A percentile compares a stretch with the other conserved stretches of the same genome.
These are phyloP conservation scores for Acrocyrtus sp. DNA, from an alignment of 2,888 invertebrate genomes.

Conservation along the genomic window DNA sequence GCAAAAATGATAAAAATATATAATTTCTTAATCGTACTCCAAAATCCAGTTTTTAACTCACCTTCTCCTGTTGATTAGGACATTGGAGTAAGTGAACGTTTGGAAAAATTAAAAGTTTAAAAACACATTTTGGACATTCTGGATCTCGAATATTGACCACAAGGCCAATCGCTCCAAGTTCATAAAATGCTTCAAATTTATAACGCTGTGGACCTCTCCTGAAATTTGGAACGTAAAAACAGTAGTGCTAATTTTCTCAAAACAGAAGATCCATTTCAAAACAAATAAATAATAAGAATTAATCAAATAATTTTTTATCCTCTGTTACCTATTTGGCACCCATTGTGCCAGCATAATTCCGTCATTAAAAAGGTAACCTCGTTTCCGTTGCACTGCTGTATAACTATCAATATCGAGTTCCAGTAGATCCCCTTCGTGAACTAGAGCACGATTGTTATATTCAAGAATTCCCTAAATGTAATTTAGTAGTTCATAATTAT, in stretches of 20 bases:
- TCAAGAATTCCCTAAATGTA: slow-evolving; percentile 79
- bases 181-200: slow-evolving; percentile 84
- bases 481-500: background rate
- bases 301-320: background rate
- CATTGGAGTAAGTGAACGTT: slow-evolving; percentile 63
- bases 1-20: background rate
- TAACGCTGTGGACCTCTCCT: slow-evolving; percentile 82
- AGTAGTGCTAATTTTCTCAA: background rate
- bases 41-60: slow-evolving; percentile 14
- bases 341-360: slow-evolving; percentile 88
- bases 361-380: slow-evolving; percentile 93
- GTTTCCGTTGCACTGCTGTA: slow-evolving; percentile 85
- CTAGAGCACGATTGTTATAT: slow-evolving; percentile 77
- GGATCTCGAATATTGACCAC: slow-evolving; percentile 93
- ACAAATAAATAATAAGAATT: background rate
- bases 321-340: slow-evolving; percentile 72
- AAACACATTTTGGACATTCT: slow-evolving; percentile 89
- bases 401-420: slow-evolving; percentile 91
- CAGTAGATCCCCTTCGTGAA: slow-evolving; percentile 92
- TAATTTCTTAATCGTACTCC: background rate
- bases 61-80: slow-evolving; percentile 63
- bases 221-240: slow-evolving; percentile 7
- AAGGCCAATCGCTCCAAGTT: slow-evolving; percentile 83
- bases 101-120: slow-evolving; percentile 93
- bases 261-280: background rate